These are phyloP conservation scores for Pheosia tremula DNA, from an alignment of 2,888 invertebrate genomes.

Conservation along the genomic window DNA sequence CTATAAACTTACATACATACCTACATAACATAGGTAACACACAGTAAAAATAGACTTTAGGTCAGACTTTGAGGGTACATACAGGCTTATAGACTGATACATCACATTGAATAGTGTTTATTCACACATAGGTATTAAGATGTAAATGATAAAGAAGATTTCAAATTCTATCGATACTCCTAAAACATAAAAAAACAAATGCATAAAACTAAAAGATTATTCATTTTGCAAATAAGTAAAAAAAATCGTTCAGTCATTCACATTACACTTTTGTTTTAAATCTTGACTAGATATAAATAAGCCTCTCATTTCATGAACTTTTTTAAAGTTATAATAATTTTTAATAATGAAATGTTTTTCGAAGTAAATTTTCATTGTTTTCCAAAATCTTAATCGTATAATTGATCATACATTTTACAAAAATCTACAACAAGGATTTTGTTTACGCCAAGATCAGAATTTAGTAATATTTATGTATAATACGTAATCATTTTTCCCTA, in stretches of 20 bases:
- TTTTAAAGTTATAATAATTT: slow-evolving; percentile 4
- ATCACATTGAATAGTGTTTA: slow-evolving; percentile 19
- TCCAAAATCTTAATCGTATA: slow-evolving; percentile 24
- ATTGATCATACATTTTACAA: slow-evolving; percentile 1
- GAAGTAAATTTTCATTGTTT: slow-evolving; percentile 35
- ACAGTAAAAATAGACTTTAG: slow-evolving; percentile 31
- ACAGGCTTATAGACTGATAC: slow-evolving; percentile 12
- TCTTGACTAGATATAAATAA: not conserved
- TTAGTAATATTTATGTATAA: too few species aligned
- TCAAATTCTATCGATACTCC: too few species aligned
- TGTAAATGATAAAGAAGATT: too few species aligned
- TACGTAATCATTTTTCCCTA: too few species aligned
- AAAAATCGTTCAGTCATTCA: too few species aligned
- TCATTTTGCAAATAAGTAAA: too few species aligned
- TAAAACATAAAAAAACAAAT: too few species aligned
- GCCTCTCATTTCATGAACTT: not conserved
- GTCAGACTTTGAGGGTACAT: slow-evolving; percentile 38
- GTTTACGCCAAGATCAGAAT: not conserved
- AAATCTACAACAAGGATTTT: not conserved
- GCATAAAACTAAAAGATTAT: too few species aligned
- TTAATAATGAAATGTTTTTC: slow-evolving; percentile 14
- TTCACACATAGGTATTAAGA: not conserved
- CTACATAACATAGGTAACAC: slow-evolving; percentile 34
- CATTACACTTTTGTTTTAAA: too few species aligned
- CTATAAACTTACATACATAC: slow-evolving; percentile 10